Base-by-base conservation (phyloP, 2,888 invertebrate genomes). In the Selenia dentaria region DNA sequence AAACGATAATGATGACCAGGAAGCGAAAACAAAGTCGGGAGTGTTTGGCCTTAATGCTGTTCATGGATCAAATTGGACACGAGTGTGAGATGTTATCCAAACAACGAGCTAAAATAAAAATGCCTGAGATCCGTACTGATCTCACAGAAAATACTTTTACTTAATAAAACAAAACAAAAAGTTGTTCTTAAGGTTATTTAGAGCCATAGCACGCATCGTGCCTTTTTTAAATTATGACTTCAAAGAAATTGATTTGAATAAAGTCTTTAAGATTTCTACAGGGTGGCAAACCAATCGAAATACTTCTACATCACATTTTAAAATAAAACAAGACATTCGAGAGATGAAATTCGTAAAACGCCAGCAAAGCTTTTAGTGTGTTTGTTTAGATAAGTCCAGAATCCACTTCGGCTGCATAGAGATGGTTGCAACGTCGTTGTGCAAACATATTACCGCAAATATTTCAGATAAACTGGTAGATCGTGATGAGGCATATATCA, bases 401-500 rank as follows among this genome's bases (percentile, higher is more conserved):
- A 41, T 48, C 38, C 37, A 33, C 16, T 13, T 4, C 26, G 11
- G 11, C 3, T 9, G 13, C 22, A 22, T 9, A 10, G 28, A 28
- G n/a, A 28, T 14, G 14, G 13, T 18, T 22, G 35, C 24, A 12
- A 9, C 27, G n/a, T 9, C 8, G 2, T 25, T 6, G 27, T 27
- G 16, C 16, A 18, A 33, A 5, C 14, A 18, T 14, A 38, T 26
- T 34, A 37, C 34, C 25, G 36, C 36, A 51, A 34, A 43, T 27
- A 18, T 8, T 22, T 36, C 28, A 11, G 25, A 1, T 6, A 16
- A 11, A 32, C n/a, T 6, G 25, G 24, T 2, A 13, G 26, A 16
- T 34, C 38, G 42, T 39, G 48, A 29, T 42, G 39, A 13, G 29
- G 44, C 41, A 45, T 45, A 27, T 25, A 34, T 25, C 16, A 16